Base-by-base conservation (phyloP, 2,113 vertebrate species). In the Ranitomeya variabilis region DNA sequence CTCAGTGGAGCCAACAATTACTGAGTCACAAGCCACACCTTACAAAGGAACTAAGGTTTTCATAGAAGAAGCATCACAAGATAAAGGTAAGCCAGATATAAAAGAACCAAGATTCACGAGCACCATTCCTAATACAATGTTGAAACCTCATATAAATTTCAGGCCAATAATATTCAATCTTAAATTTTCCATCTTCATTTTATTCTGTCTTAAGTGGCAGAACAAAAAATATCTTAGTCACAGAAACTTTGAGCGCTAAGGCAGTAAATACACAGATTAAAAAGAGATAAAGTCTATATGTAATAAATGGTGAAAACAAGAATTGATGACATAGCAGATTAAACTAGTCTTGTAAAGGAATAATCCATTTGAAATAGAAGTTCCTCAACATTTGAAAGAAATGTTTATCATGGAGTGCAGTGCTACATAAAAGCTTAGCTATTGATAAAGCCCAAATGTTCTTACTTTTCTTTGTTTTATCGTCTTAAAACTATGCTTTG, bases 291-390 rank as follows among this genome's bases (percentile, higher is more conserved):
- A n/a, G 19, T 14, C 66, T 55, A 51, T 54, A 51, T 55, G 67
- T n/a, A 84, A 69, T 84, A 69, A 71, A 18, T 26, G 64, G 66
- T 54, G 82, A 52, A 71, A 55, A 55, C 8, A 55, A 0, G 45
- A 71, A 51, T 69, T 69, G 64, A 52, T 55, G 13, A 19, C 45
- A 54, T 83, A 15, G 52, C 19, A 84, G 82, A 71, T 84, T 84
- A 55, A 84, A 55, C 81, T 67, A 67, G 45, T 62, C 57, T 45
- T 62, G 26, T 80, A 81, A 81, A 81, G 79, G 37, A 81, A 62
- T 81, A 10, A 81, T 81, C 8, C 15, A 18, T 54, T n/a, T 14
- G 11, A 54, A 21, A 80, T 55, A 2, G 21, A 57, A 21, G 51
- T 77, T 78, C 12, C 52, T 54, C 76, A 9, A 45, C 15, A 18